A percentile compares a stretch with the other conserved stretches of the same genome.
phyloP scores from a whole-genome alignment of 2,113 vertebrate genomes.

The Ceyx margarethae region DNA sequence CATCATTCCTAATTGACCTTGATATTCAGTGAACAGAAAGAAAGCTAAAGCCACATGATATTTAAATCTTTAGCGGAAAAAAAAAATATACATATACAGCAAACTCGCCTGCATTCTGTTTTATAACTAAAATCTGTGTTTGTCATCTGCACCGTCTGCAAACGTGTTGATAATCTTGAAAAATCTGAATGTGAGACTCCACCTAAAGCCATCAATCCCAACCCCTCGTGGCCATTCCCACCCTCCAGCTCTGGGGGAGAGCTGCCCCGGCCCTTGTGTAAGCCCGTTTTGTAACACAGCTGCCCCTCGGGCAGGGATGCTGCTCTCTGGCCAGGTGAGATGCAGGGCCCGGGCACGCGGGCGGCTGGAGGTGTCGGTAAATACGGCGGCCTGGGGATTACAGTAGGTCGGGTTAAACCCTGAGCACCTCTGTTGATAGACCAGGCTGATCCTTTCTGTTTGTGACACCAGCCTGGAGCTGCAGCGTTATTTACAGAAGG shows the following conservation, averaged over 20 bases:
- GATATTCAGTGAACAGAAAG: slow-evolving; percentile 87
- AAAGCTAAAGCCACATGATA: slow-evolving; percentile 64
- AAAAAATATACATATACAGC: slow-evolving; percentile 32
- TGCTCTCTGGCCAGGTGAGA: accelerated
- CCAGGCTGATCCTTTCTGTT: background rate
- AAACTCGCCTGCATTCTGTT: slow-evolving; percentile 6
- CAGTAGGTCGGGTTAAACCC: background rate
- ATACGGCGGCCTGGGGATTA: background rate
- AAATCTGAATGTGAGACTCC: background rate
- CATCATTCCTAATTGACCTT: slow-evolving; percentile 84
- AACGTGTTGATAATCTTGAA: background rate
- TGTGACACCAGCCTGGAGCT: accelerated
- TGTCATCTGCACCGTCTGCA: background rate
- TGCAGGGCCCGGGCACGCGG: background rate
- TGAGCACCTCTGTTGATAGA: background rate
- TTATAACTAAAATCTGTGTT: background rate
- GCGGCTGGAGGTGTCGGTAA: background rate
- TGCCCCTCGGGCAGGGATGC: background rate
- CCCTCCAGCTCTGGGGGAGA: background rate
- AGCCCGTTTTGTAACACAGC: accelerated
- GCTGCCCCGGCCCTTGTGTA: accelerated
- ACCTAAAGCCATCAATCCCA: background rate
- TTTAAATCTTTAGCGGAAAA: slow-evolving; percentile 57
- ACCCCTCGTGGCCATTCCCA: background rate
- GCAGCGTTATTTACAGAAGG: background rate